Base-by-base conservation (phyloP, 92 coral and sea anemone genomes). In the Pocillopora grandis region DNA sequence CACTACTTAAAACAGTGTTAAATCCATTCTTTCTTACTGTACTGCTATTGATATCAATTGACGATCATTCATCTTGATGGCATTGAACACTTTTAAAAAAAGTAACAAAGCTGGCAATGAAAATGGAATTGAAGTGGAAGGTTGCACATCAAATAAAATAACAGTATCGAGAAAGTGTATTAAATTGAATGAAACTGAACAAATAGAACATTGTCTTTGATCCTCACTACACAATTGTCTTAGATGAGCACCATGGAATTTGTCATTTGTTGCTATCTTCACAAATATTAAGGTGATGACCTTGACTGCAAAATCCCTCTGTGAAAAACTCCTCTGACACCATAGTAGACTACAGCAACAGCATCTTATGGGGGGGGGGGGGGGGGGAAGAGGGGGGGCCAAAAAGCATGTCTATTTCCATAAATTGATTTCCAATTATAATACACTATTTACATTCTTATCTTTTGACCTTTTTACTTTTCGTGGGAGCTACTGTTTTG, bases 401-500 rank as follows among this genome's bases (percentile, higher is more conserved):
- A 42, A 7, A 2, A 7, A 0, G 52, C 52, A 42, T 42, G 52
- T 42, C 52, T 10, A 12, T 12, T 69, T 31, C 33, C 48, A 23
- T 11, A 14, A 27, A 17, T 70, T 17, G 31, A 27, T 27, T 27
- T 27, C 31, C 31, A 1, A 27, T n/a, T n/a, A n/a, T 27, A 27
- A 27, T 3, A 69, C 60, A 35, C 8, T 17, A 27, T 36, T 70
- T 58, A 56, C 12, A 7, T 16, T 42, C 20, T 81, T 60, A 71
- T 36, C 88, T 74, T 49, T 82, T 86, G 6, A 62, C 82, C 78
- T 87, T 90, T 78, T 63, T 67, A 33, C 61, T 86, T 75, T 86
- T 90, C 18, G 76, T 16, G 13, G 48, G 75, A 18, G 70, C 77
- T 72, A 82, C 88, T 72, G 66, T 48, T 36, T 85, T n/a, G 42